Evolutionary conservation across 2,797 vertebrate genomes (phyloP), one percentile per base, ranked within the genome.

Genomic region (Zenarchopterus dispar): DNA sequence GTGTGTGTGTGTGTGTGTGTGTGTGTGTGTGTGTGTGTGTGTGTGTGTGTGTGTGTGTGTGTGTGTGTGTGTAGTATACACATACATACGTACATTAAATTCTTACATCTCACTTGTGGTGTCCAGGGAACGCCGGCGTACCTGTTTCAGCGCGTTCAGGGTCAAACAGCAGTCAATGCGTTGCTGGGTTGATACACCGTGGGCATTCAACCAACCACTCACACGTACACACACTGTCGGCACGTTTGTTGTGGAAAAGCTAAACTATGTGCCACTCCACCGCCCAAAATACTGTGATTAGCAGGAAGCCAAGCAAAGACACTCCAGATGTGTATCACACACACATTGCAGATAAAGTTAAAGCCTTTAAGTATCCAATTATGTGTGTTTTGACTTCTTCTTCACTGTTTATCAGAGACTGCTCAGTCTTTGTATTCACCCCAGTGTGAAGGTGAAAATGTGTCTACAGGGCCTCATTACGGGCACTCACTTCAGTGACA

Each of bases 251-350:
- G 15, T 26, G 9, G 22, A 8, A 2, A 80, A 67, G 62, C 67
- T 57, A 73, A 84, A 62, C 75, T 43, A 7, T 36, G 62, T 0
- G 8, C 74, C 7, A 48, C 67, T 79, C 46, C 67, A 75, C 78
- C 73, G 56, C 82, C 78, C 84, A 73, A 67, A 82, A 70, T 66
- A 56, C 54, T 31, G 33, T 60, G 62, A 86, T 66, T 58, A 18
- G 36, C 69, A 68, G 77, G 68, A 80, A 69, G 24, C 36, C 60
- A 44, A 19, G 45, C 50, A 11, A 45, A 48, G 45, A 47, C 39
- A 66, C 60, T 39, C 36, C 36, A 39, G 33, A 36, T 36, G 33
- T 36, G 2, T 36, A 36, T 36, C 33, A 52, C 52, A 44, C 26
- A 55, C 49, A 28, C 43, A 26, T 17, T 68, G 28, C 19, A n/a